A percentile compares a stretch with the other conserved stretches of the same genome.
These are phyloP conservation scores for Ectemnius continuus DNA, from an alignment of 2,888 invertebrate genomes.

Conservation along the genomic window DNA sequence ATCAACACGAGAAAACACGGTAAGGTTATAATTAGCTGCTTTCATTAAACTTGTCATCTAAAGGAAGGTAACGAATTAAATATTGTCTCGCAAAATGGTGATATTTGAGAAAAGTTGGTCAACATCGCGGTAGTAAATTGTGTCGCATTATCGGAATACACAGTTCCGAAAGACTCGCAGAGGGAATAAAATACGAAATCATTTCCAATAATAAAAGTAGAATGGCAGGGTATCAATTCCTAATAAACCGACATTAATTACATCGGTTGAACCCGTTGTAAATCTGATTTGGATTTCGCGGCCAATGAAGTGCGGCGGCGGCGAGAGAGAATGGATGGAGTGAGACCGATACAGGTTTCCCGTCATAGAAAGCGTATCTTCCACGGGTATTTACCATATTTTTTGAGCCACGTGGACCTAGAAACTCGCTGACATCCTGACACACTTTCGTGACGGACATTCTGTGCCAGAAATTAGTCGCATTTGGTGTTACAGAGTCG, in stretches of 20 bases:
- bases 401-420: constrained; percentile 33
- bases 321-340: background rate
- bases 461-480: constrained; percentile 45
- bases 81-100: background rate
- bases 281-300: no score
- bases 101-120: background rate
- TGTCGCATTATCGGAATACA: background rate
- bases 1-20: no score
- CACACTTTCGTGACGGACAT: constrained; percentile 47
- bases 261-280: background rate
- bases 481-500: constrained; percentile 28
- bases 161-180: no score
- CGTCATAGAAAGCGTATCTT: background rate
- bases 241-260: background rate
- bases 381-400: constrained; percentile 38
- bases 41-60: background rate
- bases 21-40: no score
- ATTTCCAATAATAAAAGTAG: no score
- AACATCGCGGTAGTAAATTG: background rate
- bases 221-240: no score
- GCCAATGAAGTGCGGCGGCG: background rate
- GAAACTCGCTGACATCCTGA: constrained; percentile 39
- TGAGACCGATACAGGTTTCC: background rate
- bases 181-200: no score
- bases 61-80: background rate